Conservation (phyloP, 2,888 invertebrate genomes). For the Erynnis tages region DNA sequence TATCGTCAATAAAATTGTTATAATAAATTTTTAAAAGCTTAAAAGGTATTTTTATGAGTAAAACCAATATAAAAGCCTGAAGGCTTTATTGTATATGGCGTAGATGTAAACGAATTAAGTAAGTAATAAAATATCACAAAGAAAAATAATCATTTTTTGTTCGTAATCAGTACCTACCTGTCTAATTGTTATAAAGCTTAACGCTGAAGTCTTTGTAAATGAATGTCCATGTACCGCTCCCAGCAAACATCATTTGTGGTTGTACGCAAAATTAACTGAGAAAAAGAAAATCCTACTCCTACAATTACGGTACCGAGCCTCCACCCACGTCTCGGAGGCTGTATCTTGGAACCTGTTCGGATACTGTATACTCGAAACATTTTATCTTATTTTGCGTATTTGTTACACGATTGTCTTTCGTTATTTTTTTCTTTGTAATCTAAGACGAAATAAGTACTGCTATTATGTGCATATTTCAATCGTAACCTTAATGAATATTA, state of each 20-base stretch:
- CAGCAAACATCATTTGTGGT: constrained; percentile 49
- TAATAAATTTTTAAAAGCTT: too few species aligned
- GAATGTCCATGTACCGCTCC: constrained; percentile 48
- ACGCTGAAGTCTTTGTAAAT: constrained; percentile 14
- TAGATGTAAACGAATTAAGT: constrained; percentile 1
- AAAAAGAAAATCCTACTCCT: constrained; percentile 49
- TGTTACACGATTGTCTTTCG: not conserved
- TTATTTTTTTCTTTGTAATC: not conserved
- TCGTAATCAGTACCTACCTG: constrained; percentile 42
- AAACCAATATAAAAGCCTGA: not conserved
- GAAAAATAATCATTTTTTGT: constrained; percentile 20
- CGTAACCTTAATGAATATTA: too few species aligned
- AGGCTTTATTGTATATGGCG: not conserved
- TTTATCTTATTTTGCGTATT: not conserved
- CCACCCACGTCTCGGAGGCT: constrained; percentile 39
- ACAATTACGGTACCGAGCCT: constrained; percentile 35
- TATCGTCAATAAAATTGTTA: too few species aligned
- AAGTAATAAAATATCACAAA: not conserved
- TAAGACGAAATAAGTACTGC: too few species aligned
- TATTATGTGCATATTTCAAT: too few species aligned
- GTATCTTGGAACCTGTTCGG: constrained; percentile 31
- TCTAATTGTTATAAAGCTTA: constrained; percentile 7
- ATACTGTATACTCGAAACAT: constrained; percentile 3
- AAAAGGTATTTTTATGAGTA: not conserved
- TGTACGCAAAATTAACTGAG: constrained; percentile 51